These are phyloP conservation scores for Jacana jacana DNA, from an alignment of 2,113 vertebrate species.

Conservation along the genomic window DNA sequence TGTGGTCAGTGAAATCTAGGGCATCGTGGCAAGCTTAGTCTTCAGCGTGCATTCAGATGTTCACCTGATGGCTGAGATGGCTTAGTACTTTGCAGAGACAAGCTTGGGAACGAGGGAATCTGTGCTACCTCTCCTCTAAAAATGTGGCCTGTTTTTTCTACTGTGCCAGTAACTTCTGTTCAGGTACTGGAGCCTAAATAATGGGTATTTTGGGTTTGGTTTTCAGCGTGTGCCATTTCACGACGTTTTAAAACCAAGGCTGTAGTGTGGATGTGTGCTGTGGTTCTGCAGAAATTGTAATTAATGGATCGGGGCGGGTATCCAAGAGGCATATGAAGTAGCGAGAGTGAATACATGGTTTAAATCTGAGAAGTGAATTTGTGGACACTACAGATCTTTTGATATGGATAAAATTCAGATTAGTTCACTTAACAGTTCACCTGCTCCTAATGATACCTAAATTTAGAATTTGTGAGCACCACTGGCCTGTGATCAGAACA, in stretches of 20 bases:
- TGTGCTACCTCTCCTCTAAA: neutral
- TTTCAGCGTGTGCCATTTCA: neutral
- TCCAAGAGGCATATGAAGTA: neutral
- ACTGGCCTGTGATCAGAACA: slow-evolving; percentile 63
- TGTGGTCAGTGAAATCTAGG: neutral
- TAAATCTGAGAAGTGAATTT: neutral
- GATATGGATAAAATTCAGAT: slow-evolving; percentile 45
- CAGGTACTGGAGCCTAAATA: neutral
- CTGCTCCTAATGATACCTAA: slow-evolving; percentile 8
- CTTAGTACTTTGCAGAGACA: neutral
- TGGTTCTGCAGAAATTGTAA: neutral
- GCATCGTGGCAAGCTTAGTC: neutral
- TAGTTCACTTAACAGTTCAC: slow-evolving; percentile 20
- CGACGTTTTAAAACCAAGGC: neutral
- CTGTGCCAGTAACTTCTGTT: neutral
- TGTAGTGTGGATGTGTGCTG: accelerated
- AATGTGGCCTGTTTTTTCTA: neutral
- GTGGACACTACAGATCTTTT: neutral
- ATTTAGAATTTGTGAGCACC: slow-evolving; percentile 38
- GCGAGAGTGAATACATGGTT: neutral
- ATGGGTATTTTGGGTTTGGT: too few relatives aligned
- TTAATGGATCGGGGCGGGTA: neutral
- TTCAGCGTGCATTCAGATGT: neutral
- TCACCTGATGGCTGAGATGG: neutral
- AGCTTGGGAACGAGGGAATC: neutral